Conservation (phyloP, 2,113 vertebrate species). For the Clarias magur region DNA sequence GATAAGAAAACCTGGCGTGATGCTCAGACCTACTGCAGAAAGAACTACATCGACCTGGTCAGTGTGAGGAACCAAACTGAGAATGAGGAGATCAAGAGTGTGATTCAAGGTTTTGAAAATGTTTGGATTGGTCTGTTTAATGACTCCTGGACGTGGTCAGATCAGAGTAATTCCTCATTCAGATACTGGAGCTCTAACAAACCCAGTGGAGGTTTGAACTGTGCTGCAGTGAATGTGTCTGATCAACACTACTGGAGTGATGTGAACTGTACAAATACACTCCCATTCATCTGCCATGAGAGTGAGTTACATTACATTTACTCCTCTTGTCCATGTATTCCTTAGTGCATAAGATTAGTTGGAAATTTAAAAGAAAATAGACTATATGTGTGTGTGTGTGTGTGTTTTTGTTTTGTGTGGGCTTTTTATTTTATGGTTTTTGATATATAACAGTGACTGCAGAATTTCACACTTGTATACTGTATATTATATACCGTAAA, state of each 20-base stretch:
- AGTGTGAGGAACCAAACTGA: not conserved
- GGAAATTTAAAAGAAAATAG: not conserved
- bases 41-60: not conserved
- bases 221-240: not conserved
- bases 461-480: too few species aligned
- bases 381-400: too few species aligned
- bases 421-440: too few species aligned
- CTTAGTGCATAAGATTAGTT: not conserved
- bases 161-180: conserved; percentile 3
- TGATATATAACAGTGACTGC: too few species aligned
- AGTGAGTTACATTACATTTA: not conserved
- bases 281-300: not conserved
- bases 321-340: not conserved
- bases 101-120: too few species aligned
- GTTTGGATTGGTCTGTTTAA: not conserved
- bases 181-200: not conserved
- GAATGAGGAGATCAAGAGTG: not conserved
- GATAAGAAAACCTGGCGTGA: too few species aligned
- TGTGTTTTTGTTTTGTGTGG: too few species aligned
- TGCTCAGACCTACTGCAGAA: too few species aligned
- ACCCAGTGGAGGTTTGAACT: not conserved
- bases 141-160: not conserved
- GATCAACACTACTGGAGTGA: not conserved
- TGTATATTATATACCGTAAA: too few species aligned
- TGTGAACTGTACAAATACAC: not conserved